Evolutionary conservation across 2,113 vertebrate species (phyloP).

Genomic region (Plotosus lineatus): DNA sequence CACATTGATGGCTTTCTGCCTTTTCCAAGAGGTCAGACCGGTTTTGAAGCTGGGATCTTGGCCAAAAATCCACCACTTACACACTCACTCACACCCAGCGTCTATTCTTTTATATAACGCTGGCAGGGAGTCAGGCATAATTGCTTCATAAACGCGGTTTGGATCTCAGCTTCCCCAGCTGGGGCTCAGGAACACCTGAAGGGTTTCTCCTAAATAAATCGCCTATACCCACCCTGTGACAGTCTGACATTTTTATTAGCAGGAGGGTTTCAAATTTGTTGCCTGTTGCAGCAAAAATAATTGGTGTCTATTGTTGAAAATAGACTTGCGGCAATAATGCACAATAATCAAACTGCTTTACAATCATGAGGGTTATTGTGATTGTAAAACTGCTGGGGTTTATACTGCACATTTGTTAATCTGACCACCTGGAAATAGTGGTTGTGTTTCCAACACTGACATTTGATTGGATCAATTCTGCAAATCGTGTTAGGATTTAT

Average conservation of each 20-base stretch:
- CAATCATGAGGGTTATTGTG: not conserved
- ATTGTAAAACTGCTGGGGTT: not conserved
- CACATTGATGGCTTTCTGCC: slow-evolving; percentile 11
- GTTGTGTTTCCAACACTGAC: not conserved
- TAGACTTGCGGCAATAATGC: not conserved
- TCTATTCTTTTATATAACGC: slow-evolving; percentile 37
- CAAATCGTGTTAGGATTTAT: not conserved
- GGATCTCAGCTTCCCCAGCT: slow-evolving; percentile 32
- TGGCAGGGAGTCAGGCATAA: slow-evolving; percentile 21
- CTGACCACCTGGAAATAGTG: not conserved
- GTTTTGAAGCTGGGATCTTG: slow-evolving; percentile 36
- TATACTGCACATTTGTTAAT: not conserved
- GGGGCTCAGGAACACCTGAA: slow-evolving; percentile 34
- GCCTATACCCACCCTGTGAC: slow-evolving; percentile 10
- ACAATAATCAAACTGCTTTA: not conserved
- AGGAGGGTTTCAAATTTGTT: not conserved
- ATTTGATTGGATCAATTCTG: not conserved
- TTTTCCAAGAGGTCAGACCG: slow-evolving; percentile 28
- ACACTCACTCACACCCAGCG: slow-evolving; percentile 17
- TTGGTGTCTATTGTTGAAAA: not conserved
- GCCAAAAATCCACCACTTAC: slow-evolving; percentile 26
- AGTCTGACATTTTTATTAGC: not conserved
- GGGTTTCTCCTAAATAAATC: slow-evolving; percentile 30
- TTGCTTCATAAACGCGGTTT: slow-evolving; percentile 39
- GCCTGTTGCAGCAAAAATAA: slow-evolving; percentile 7